Evolutionary conservation across 2,888 invertebrate species (phyloP).

Genomic region (Scaptomyza tumidula): DNA sequence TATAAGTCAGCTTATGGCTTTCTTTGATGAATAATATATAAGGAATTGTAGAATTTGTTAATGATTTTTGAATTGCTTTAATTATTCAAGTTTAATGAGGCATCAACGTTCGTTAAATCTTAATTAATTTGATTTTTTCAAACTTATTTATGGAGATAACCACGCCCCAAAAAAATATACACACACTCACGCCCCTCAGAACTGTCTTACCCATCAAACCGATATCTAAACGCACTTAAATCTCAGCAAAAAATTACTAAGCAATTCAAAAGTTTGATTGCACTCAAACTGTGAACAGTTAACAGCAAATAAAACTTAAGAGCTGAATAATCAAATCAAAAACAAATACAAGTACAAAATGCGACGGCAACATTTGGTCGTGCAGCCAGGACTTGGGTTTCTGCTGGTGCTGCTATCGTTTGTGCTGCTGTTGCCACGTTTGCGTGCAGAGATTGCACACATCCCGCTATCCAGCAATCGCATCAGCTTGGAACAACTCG

Average conservation of each 20-base stretch:
- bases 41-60: no score
- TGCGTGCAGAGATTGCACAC: constrained; percentile 62
- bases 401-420: constrained; percentile 35
- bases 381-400: constrained; percentile 32
- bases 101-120: background rate
- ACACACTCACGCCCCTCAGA: background rate
- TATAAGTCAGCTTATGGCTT: no score
- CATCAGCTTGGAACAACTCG: constrained; percentile 41
- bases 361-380: constrained; percentile 43
- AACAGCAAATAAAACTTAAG: constrained; percentile 22
- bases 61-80: no score
- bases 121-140: background rate
- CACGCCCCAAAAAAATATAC: background rate
- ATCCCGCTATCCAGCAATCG: constrained; percentile 54
- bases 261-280: constrained; percentile 1
- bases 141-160: background rate
- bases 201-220: background rate
- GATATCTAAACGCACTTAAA: constrained; percentile 3
- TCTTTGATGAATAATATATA: no score
- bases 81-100: no score
- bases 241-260: background rate
- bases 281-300: constrained; percentile 12
- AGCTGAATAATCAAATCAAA: constrained; percentile 4
- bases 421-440: constrained; percentile 18
- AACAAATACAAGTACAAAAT: constrained; percentile 23